Conservation (phyloP, 2,888 invertebrate species). For the Torymus texanus region DNA sequence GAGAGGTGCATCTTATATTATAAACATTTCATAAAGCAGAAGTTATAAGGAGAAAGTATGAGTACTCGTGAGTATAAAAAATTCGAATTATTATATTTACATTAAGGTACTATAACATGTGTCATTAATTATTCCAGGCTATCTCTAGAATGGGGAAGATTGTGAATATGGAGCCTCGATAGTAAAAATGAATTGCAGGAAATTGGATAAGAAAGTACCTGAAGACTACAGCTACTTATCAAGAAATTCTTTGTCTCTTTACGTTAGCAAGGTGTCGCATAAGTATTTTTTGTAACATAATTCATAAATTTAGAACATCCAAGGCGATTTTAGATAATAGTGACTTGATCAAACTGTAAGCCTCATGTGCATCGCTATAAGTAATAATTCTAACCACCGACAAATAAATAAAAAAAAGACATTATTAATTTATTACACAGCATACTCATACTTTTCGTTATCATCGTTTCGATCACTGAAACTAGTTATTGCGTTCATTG, state of each 20-base stretch:
- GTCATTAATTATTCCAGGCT: too few relatives aligned
- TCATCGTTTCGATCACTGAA: slow-evolving; percentile 30
- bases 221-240: slow-evolving; percentile 51
- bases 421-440: too few relatives aligned
- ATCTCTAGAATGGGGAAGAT: too few relatives aligned
- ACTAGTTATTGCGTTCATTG: slow-evolving; percentile 29
- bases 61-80: too few relatives aligned
- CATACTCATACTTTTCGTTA: neutral
- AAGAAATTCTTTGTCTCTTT: neutral
- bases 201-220: slow-evolving; percentile 67
- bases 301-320: slow-evolving; percentile 19
- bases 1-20: too few relatives aligned
- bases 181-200: neutral
- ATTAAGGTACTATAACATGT: too few relatives aligned
- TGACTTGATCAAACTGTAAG: slow-evolving; percentile 49
- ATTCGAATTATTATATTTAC: too few relatives aligned
- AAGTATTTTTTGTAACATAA: slow-evolving; percentile 36
- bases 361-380: slow-evolving; percentile 17
- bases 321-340: slow-evolving; percentile 27
- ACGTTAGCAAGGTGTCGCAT: slow-evolving; percentile 1
- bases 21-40: too few relatives aligned
- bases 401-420: too few relatives aligned
- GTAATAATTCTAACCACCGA: neutral
- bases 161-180: neutral
- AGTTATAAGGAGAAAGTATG: too few relatives aligned